Evolutionary conservation across 2,888 invertebrate species (phyloP).

Genomic region (Cerceris ruficornis): DNA sequence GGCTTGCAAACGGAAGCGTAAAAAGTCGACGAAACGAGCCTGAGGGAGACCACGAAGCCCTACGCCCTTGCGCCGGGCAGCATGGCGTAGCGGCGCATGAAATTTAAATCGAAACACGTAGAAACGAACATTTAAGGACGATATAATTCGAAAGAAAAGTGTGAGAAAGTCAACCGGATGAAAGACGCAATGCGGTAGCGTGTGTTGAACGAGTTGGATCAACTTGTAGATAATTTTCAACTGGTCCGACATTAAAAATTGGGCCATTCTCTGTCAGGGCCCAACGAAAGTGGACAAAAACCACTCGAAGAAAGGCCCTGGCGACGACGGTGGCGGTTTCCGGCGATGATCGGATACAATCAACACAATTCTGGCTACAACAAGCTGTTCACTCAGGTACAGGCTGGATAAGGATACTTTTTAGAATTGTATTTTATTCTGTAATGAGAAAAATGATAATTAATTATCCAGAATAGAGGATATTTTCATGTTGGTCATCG

Average conservation of each 20-base stretch:
- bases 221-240: constrained; percentile 23
- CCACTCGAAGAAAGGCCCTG: constrained; percentile 63
- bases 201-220: constrained; percentile 54
- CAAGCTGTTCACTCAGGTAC: constrained; percentile 92
- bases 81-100: constrained; percentile 61
- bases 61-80: constrained; percentile 45
- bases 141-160: not conserved
- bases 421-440: not conserved
- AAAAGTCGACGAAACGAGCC: constrained; percentile 72
- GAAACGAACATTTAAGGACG: not conserved
- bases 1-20: constrained; percentile 80
- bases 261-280: constrained; percentile 35
- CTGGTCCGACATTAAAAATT: constrained; percentile 21
- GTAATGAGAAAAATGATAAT: no score
- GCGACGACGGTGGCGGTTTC: constrained; percentile 66
- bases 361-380: constrained; percentile 90
- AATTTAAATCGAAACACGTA: constrained; percentile 1
- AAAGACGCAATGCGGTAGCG: constrained; percentile 71
- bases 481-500: no score
- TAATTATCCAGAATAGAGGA: no score
- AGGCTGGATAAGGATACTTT: constrained; percentile 7
- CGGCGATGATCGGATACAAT: constrained; percentile 89
- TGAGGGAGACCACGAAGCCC: constrained; percentile 45
- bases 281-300: constrained; percentile 41
- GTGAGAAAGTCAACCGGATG: constrained; percentile 14